These are phyloP conservation scores for Mesodorylaimus sp. DNA, from an alignment of 2,888 invertebrate genomes.

Conservation along the genomic window DNA sequence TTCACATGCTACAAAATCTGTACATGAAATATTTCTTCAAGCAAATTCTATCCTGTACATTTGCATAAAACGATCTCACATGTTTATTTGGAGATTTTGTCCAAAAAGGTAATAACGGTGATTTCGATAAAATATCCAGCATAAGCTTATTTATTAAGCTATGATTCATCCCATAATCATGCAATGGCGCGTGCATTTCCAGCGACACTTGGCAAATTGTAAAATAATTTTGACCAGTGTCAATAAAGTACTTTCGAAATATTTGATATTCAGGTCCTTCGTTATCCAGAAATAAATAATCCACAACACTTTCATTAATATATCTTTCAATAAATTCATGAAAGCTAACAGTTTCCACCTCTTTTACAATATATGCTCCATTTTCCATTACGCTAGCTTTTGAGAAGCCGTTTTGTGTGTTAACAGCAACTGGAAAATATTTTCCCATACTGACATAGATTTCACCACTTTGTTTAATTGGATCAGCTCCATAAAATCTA, in stretches of 20 bases:
- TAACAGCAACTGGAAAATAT: not conserved
- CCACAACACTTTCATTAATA: not conserved
- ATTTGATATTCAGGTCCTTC: constrained; percentile 1
- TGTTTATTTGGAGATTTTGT: too few relatives aligned
- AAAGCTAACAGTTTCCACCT: not conserved
- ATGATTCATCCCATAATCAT: not conserved
- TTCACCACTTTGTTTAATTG: not conserved
- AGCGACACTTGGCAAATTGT: not conserved
- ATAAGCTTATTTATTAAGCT: too few relatives aligned
- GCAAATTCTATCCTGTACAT: too few relatives aligned
- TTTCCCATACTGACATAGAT: not conserved
- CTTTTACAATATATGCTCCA: not conserved
- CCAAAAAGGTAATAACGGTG: too few relatives aligned
- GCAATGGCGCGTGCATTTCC: not conserved
- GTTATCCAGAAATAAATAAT: not conserved
- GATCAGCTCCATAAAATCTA: not conserved
- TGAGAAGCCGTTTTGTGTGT: not conserved
- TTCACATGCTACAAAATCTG: too few relatives aligned
- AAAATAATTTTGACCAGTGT: not conserved
- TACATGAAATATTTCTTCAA: too few relatives aligned
- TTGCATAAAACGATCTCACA: too few relatives aligned
- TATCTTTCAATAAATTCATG: not conserved
- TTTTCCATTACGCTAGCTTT: not conserved
- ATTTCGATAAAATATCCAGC: too few relatives aligned
- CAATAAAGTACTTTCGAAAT: not conserved